A percentile compares a stretch with the other conserved stretches of the same genome.
Evolutionary conservation across 2,888 invertebrate genomes (phyloP).

Genomic region (Eupithecia centaureata): DNA sequence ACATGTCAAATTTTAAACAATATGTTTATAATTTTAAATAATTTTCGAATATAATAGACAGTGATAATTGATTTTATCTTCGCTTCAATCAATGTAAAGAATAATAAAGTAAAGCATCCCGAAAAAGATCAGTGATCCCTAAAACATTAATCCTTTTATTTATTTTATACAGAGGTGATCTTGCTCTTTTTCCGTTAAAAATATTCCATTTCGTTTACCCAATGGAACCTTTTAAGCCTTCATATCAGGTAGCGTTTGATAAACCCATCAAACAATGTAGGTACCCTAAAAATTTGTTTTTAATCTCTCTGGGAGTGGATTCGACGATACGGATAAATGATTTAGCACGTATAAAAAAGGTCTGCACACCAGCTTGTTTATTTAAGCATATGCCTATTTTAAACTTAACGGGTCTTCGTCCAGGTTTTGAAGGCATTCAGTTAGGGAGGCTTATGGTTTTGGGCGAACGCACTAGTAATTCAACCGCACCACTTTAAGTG

Average conservation of each 20-base stretch:
- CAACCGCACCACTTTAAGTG: neutral
- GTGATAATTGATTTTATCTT: no score
- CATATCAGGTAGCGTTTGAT: conserved; percentile 19
- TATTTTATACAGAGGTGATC: conserved; percentile 13
- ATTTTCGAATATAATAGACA: no score
- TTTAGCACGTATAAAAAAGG: conserved; percentile 2
- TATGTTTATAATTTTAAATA: no score
- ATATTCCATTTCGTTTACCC: conserved; percentile 28
- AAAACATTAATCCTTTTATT: conserved; percentile 24
- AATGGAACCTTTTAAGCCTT: conserved; percentile 24
- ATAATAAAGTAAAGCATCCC: neutral
- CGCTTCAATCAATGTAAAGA: neutral
- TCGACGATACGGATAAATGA: conserved; percentile 2
- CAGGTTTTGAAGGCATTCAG: neutral
- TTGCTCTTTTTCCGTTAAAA: conserved; percentile 22
- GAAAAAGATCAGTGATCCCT: conserved; percentile 2
- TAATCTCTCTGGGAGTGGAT: conserved; percentile 20
- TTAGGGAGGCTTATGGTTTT: no score
- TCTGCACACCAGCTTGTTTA: neutral
- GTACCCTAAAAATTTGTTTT: conserved; percentile 21
- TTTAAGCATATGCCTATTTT: neutral
- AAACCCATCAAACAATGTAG: conserved; percentile 21
- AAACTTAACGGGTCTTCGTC: neutral
- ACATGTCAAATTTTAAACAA: no score
- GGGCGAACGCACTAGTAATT: neutral